A percentile compares a stretch with the other conserved stretches of the same genome.
Evolutionary conservation across 1,140 invertebrate species (phyloP).

Genomic region (Drosophila pruinosa): DNA sequence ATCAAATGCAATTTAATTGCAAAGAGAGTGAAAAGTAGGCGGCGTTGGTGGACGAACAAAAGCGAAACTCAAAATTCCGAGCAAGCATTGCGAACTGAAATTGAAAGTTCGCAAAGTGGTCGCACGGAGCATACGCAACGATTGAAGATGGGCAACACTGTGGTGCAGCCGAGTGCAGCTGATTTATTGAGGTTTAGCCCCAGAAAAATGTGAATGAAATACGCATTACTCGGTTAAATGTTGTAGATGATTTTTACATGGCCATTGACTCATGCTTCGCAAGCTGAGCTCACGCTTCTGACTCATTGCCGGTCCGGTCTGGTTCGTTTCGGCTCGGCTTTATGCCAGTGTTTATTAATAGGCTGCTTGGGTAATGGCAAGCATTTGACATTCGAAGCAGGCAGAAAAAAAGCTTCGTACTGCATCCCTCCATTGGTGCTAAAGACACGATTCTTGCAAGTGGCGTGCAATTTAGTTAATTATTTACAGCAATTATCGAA

Average conservation of each 20-base stretch:
- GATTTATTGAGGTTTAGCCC: conserved; percentile 39
- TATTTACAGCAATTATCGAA: conserved; percentile 64
- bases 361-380: conserved; percentile 51
- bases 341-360: conserved; percentile 58
- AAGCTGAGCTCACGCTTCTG: conserved; percentile 57
- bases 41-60: conserved; percentile 11
- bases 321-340: not conserved
- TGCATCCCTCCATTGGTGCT: not conserved
- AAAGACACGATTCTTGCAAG: conserved; percentile 58
- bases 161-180: conserved; percentile 46
- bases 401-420: conserved; percentile 1
- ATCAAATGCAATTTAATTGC: conserved; percentile 56
- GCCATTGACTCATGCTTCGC: conserved; percentile 60
- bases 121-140: conserved; percentile 38
- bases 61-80: conserved; percentile 8
- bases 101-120: conserved; percentile 36
- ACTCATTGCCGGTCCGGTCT: conserved; percentile 34
- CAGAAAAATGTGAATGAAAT: conserved; percentile 21
- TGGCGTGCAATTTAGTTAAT: conserved; percentile 57
- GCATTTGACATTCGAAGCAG: conserved; percentile 59
- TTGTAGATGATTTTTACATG: conserved; percentile 14
- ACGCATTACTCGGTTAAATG: conserved; percentile 46
- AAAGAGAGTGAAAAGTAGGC: conserved; percentile 49
- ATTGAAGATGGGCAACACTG: conserved; percentile 10
- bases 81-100: conserved; percentile 31